These are phyloP conservation scores for Leptopilina drosophilae DNA, from an alignment of 2,888 invertebrate species.

Conservation along the genomic window DNA sequence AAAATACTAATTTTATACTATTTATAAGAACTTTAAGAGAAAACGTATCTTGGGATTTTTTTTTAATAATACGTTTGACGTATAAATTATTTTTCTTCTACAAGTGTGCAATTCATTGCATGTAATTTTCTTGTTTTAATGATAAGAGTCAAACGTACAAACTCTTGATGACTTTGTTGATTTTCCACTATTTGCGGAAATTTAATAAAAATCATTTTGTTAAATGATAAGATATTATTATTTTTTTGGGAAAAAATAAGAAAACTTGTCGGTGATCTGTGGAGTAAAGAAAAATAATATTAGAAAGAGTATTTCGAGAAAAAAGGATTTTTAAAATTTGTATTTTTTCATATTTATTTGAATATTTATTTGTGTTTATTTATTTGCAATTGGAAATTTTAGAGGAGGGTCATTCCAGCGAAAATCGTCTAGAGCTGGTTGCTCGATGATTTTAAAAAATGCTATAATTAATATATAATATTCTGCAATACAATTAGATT, in stretches of 20 bases:
- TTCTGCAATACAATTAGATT: no score
- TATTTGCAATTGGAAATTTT: no score
- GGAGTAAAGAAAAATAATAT: not conserved
- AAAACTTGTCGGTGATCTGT: not conserved
- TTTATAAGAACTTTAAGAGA: not conserved
- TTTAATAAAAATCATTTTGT: not conserved
- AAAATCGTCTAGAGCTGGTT: no score
- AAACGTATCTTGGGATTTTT: not conserved
- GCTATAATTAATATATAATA: no score
- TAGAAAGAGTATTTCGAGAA: no score
- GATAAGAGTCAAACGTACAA: slow-evolving; percentile 5
- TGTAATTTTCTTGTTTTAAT: slow-evolving; percentile 6
- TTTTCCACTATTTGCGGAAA: slow-evolving; percentile 15
- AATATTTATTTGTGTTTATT: no score
- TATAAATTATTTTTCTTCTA: slow-evolving; percentile 1
- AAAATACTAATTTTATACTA: not conserved
- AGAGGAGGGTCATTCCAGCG: no score
- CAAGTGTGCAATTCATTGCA: not conserved
- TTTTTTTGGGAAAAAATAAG: not conserved
- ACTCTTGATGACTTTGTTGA: slow-evolving; percentile 13
- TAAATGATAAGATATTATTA: not conserved
- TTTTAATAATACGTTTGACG: not conserved
- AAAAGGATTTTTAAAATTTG: no score
- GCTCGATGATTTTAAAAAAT: no score
- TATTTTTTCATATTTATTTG: no score